Evolutionary conservation across 2,113 vertebrate species (phyloP).

Genomic region (Callaeas wilsoni): DNA sequence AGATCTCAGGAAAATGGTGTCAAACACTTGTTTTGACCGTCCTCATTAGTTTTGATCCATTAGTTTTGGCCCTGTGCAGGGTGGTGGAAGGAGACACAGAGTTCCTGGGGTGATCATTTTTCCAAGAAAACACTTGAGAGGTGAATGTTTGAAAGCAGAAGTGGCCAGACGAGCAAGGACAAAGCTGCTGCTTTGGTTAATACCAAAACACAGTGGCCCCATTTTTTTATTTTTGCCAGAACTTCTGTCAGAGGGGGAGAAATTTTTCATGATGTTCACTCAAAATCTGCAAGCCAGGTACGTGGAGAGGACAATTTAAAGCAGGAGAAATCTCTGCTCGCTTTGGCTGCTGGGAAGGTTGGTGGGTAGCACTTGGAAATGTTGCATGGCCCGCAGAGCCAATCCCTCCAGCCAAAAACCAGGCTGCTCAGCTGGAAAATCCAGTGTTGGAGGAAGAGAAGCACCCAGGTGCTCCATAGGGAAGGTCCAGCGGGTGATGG

Average conservation of each 20-base stretch:
- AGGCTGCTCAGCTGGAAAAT: neutral
- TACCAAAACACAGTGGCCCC: neutral
- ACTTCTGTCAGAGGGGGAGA: neutral
- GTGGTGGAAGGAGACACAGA: neutral
- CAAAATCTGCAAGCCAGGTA: neutral
- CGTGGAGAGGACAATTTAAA: neutral
- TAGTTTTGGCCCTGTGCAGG: neutral
- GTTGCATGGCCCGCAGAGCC: neutral
- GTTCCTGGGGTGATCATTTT: neutral
- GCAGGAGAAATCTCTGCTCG: neutral
- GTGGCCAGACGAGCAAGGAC: neutral
- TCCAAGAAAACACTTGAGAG: neutral
- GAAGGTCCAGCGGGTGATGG: neutral
- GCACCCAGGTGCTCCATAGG: accelerated
- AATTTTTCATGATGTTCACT: neutral
- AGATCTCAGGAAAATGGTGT: neutral
- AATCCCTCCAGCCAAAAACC: neutral
- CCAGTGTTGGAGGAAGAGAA: neutral
- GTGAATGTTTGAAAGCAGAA: neutral
- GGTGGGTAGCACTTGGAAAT: neutral
- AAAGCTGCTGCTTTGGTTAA: neutral
- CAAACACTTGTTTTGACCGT: neutral
- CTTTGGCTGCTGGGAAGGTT: neutral
- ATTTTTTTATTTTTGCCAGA: neutral
- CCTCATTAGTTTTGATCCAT: neutral